phyloP scores from a whole-genome alignment of 2,888 invertebrate genomes.

The Ectropis crepuscularia region DNA sequence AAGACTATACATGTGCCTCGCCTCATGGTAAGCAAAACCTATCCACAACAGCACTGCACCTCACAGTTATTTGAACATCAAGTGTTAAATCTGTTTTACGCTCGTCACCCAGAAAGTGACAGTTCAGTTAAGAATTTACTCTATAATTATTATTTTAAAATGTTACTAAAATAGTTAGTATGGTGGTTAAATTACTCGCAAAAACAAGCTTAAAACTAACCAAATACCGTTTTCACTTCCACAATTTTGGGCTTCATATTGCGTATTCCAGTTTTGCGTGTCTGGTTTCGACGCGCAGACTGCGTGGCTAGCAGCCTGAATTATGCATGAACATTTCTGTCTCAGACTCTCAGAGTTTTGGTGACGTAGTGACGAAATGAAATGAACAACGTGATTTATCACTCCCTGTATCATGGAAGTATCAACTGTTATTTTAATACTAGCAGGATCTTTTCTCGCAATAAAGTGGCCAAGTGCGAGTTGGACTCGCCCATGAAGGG shows the following conservation, averaged over 20 bases:
- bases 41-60: no score
- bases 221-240: constrained; percentile 18
- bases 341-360: constrained; percentile 19
- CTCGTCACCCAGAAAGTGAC: no score
- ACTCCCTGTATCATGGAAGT: neutral
- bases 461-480: no score
- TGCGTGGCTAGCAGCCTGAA: constrained; percentile 40
- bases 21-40: no score
- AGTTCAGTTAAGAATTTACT: no score
- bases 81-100: no score
- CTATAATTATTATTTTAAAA: neutral
- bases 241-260: constrained; percentile 29
- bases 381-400: constrained; percentile 18
- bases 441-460: no score
- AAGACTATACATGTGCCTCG: no score
- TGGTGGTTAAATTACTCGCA: no score
- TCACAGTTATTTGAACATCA: no score
- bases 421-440: neutral
- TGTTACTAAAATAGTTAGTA: neutral
- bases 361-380: constrained; percentile 19
- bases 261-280: constrained; percentile 40
- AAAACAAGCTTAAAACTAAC: neutral
- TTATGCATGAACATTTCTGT: constrained; percentile 40
- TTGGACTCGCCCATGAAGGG: no score
- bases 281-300: constrained; percentile 38